phyloP scores from a whole-genome alignment of 2,113 vertebrate species.

The Rafetus swinhoei region DNA sequence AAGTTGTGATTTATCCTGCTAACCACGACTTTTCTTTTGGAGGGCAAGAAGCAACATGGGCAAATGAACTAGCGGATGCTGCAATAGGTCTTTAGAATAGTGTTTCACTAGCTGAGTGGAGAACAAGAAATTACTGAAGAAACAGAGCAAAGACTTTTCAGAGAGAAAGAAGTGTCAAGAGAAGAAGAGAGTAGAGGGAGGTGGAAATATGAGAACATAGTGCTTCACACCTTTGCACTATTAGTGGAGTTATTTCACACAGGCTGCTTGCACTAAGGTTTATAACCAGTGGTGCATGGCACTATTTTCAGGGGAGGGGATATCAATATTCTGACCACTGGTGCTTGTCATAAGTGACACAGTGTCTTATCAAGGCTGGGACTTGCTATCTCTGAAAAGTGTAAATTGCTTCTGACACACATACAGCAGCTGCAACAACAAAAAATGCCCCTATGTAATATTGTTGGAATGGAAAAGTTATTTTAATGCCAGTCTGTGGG shows the following conservation, averaged over 20 bases:
- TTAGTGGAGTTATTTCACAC: neutral
- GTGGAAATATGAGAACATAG: neutral
- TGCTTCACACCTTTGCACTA: neutral
- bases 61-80: constrained; percentile 2
- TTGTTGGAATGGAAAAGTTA: constrained; percentile 10
- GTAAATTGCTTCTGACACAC: constrained; percentile 21
- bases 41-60: neutral
- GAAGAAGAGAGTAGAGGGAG: neutral
- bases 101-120: neutral
- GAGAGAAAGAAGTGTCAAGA: neutral
- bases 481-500: neutral
- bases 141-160: neutral
- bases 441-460: neutral
- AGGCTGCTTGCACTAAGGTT: rapidly evolving
- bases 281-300: neutral
- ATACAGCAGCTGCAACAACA: neutral
- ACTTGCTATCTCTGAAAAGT: constrained; percentile 3
- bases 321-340: neutral
- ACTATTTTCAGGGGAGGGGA: neutral
- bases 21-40: constrained; percentile 22
- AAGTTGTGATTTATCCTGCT: neutral
- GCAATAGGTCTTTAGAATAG: constrained; percentile 11
- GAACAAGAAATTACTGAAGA: neutral
- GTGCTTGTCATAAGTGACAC: neutral
- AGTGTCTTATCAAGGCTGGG: neutral